Evolutionary conservation across 2,888 invertebrate species (phyloP).

Genomic region (Platerodrilus igneus): DNA sequence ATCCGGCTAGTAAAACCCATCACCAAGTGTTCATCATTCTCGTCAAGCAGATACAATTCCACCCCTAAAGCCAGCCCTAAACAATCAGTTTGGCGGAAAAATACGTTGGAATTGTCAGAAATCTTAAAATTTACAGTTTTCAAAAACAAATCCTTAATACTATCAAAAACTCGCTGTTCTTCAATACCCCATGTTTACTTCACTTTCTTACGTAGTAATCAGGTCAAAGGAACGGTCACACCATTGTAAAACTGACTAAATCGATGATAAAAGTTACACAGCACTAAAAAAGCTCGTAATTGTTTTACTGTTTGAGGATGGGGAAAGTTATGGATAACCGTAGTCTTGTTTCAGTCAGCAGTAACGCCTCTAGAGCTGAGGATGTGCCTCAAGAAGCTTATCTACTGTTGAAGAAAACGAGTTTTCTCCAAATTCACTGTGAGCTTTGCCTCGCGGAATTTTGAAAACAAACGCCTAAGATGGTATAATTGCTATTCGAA

Average conservation of each 20-base stretch:
- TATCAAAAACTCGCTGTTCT: constrained; percentile 11
- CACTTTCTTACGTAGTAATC: constrained; percentile 18
- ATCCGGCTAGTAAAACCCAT: constrained; percentile 9
- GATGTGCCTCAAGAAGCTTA: constrained; percentile 12
- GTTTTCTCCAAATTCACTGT: constrained; percentile 2
- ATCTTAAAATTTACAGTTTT: constrained; percentile 7
- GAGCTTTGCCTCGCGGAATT: neutral
- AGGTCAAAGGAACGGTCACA: constrained; percentile 8
- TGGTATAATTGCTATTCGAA: constrained; percentile 4
- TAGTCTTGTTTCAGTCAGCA: constrained; percentile 6
- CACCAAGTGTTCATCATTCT: constrained; percentile 1
- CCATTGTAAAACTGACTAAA: constrained; percentile 14
- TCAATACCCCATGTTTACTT: constrained; percentile 14
- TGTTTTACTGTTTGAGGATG: constrained; percentile 2
- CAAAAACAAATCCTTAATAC: constrained; percentile 16
- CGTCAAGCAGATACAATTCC: constrained; percentile 10
- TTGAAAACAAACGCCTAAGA: neutral
- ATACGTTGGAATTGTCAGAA: constrained; percentile 6
- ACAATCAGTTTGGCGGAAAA: constrained; percentile 15
- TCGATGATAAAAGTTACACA: constrained; percentile 9
- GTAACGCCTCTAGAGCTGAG: neutral
- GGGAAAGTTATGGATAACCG: constrained; percentile 12
- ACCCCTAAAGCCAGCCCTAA: constrained; percentile 15
- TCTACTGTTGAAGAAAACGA: neutral
- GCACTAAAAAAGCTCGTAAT: constrained; percentile 9